phyloP scores from a whole-genome alignment of 1,140 invertebrate species.

The Spodoptera litura region DNA sequence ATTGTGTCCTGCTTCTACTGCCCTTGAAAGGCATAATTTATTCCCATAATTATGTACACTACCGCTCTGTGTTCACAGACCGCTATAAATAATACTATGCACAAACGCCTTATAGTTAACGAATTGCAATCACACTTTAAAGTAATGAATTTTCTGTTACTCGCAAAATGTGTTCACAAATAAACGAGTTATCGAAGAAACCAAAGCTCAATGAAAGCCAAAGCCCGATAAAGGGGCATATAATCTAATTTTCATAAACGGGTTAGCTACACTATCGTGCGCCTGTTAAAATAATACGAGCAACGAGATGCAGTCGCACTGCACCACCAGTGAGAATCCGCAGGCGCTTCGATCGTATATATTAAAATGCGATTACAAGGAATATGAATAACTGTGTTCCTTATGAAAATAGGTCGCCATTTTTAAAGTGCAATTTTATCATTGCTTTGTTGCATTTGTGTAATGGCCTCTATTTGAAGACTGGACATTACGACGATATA shows the following conservation, averaged over 20 bases:
- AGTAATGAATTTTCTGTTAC: not conserved
- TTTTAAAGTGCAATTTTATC: not conserved
- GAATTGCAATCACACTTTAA: not conserved
- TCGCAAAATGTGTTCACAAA: no score
- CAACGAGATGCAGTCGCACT: slow-evolving; percentile 48
- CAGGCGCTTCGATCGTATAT: slow-evolving; percentile 45
- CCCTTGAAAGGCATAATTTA: slow-evolving; percentile 30
- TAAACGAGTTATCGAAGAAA: no score
- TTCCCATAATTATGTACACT: not conserved
- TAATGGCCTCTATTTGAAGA: not conserved
- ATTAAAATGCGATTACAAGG: slow-evolving; percentile 11
- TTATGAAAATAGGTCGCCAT: not conserved
- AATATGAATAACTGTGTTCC: not conserved
- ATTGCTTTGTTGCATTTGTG: slow-evolving; percentile 8
- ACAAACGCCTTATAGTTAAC: not conserved
- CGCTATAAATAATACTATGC: not conserved
- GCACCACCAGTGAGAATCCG: slow-evolving; percentile 31
- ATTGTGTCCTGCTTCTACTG: not conserved
- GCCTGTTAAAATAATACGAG: slow-evolving; percentile 52
- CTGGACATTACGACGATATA: not conserved
- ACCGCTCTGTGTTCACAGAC: not conserved
- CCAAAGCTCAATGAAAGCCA: no score
- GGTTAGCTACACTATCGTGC: slow-evolving; percentile 37
- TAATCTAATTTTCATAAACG: slow-evolving; percentile 9
- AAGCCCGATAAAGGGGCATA: slow-evolving; percentile 8